These are phyloP conservation scores for Morinoia aosen DNA, from an alignment of 2,888 invertebrate genomes.

Conservation along the genomic window DNA sequence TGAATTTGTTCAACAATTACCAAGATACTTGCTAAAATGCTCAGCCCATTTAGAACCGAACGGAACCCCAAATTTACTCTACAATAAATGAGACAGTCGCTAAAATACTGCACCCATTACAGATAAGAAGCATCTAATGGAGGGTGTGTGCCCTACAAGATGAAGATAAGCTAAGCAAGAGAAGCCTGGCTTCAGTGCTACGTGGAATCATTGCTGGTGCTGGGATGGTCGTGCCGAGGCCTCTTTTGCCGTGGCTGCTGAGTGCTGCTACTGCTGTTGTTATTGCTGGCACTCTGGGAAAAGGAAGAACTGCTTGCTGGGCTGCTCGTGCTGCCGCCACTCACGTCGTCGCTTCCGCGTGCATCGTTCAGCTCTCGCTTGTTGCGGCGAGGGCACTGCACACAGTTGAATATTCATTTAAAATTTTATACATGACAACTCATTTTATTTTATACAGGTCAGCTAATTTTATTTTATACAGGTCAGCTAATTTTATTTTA, in stretches of 20 bases:
- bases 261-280: slow-evolving; percentile 5
- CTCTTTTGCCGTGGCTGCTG: slow-evolving; percentile 33
- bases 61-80: too few relatives aligned
- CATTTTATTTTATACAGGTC: neutral
- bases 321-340: neutral
- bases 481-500: neutral
- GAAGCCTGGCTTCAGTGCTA: neutral
- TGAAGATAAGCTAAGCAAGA: neutral
- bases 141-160: neutral
- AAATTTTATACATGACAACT: neutral
- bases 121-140: neutral
- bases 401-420: neutral
- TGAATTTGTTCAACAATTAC: too few relatives aligned
- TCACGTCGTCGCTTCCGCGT: neutral
- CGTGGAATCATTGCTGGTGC: slow-evolving; percentile 46
- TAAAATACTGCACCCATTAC: neutral
- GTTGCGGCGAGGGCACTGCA: slow-evolving; percentile 43
- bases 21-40: too few relatives aligned
- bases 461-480: neutral
- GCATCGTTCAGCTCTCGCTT: slow-evolving; percentile 20
- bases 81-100: neutral
- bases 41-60: too few relatives aligned
- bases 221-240: slow-evolving; percentile 33
- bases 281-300: neutral
- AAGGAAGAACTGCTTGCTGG: neutral